Evolutionary conservation across 2,888 invertebrate genomes (phyloP), one percentile per base, ranked within the genome.

Genomic region (Polyommatus icarus): DNA sequence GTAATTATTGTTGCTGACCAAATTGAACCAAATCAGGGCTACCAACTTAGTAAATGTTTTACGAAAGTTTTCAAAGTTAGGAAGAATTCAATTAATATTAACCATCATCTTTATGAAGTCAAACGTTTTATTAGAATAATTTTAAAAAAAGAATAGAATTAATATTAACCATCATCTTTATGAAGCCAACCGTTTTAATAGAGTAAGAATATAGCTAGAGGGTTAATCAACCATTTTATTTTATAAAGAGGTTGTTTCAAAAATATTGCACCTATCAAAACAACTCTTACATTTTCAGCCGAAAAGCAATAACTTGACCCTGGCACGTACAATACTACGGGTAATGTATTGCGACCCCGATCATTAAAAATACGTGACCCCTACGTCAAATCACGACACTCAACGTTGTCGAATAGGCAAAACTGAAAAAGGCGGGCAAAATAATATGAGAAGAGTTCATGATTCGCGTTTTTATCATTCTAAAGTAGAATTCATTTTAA

Each of bases 291-390:
- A 67, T 67, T 29, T 29, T 6, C 1, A 67, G 29, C 15, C 15
- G 12, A 67, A 67, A 29, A 29, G 67, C 67, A 15, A 67, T 67
- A 67, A 29, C 67, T 61, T 67, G 67, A 67, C 29, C 67, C 67
- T 67, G 29, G 67, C 67, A 67, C 67, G 67, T 67, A 67, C 67
- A 12, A 67, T 15, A 32, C 67, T 67, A 32, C 29, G 10, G 18
- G 29, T 67, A 67, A 67, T 32, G 67, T 32, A 29, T 67, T 67
- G 67, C 29, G 67, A 67, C 67, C 67, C 67, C 15, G 15, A 29
- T 15, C 67, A 67, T 67, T 67, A 67, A 67, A 67, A 67, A 29
- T 67, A 67, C 67, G 67, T 32, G 67, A 67, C 15, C 67, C 5
- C 29, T 29, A 32, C 29, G 15, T 67, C 15, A 67, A 67, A 67